Conservation (phyloP, 2,797 vertebrate genomes). For the Myoxocephalus aenaeus region DNA sequence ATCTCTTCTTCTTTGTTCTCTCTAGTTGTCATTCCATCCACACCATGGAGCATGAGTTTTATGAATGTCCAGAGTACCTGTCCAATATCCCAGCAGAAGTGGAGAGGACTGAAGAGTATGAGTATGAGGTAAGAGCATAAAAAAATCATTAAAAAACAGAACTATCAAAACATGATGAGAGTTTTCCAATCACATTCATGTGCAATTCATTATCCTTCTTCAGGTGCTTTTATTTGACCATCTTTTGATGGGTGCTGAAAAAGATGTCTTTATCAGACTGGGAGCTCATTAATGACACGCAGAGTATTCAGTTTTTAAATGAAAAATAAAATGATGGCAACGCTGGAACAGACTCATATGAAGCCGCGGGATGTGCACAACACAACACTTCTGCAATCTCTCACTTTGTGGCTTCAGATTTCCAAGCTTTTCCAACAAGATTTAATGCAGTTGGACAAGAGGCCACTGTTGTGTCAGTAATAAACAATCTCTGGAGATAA, state of each 20-base stretch:
- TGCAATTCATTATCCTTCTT: neutral
- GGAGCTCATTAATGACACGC: neutral
- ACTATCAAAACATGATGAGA: neutral
- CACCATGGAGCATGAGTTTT: slow-evolving; percentile 94
- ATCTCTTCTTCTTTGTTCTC: slow-evolving; percentile 9
- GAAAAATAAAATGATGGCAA: neutral
- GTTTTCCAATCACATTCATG: neutral
- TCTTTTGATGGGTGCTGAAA: neutral
- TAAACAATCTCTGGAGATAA: slow-evolving; percentile 31
- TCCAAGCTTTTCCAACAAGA: neutral
- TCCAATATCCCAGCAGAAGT: slow-evolving; percentile 88
- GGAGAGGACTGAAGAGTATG: slow-evolving; percentile 92
- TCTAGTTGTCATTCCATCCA: slow-evolving; percentile 95
- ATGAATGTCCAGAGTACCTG: slow-evolving; percentile 94
- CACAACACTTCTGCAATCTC: neutral
- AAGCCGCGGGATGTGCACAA: neutral
- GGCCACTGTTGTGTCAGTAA: slow-evolving; percentile 23
- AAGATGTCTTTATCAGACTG: neutral
- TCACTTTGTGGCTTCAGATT: slow-evolving; percentile 6
- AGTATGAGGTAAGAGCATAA: slow-evolving; percentile 90
- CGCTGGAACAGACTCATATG: neutral
- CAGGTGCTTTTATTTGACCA: neutral
- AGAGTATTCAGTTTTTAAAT: neutral
- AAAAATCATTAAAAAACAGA: neutral
- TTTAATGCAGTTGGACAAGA: slow-evolving; percentile 3